phyloP scores from a whole-genome alignment of 2,113 vertebrate species.

The Antechinus stuartii region DNA sequence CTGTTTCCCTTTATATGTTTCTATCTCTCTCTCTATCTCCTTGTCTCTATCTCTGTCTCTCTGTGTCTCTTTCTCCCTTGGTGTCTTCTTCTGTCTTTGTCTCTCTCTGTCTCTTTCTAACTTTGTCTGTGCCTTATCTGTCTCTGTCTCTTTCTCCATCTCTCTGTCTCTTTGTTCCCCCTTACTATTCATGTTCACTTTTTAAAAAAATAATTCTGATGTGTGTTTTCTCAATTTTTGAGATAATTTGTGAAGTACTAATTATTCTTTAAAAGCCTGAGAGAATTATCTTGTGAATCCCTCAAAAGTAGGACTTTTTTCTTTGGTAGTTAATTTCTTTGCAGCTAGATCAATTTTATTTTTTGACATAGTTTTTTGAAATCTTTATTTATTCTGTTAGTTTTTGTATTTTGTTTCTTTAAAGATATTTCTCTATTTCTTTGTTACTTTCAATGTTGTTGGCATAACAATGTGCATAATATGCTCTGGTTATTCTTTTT shows the following conservation, averaged over 20 bases:
- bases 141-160: too few species aligned
- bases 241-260: neutral
- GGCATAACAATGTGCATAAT: neutral
- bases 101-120: too few species aligned
- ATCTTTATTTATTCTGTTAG: neutral
- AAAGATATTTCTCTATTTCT: neutral
- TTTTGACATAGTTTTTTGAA: neutral
- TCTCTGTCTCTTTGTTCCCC: too few species aligned
- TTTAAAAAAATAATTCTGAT: neutral
- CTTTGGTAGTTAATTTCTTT: neutral
- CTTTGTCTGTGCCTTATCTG: too few species aligned
- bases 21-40: neutral
- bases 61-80: neutral
- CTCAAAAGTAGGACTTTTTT: neutral
- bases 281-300: neutral
- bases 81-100: too few species aligned
- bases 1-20: neutral
- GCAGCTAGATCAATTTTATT: neutral
- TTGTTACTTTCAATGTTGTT: neutral
- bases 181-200: neutral
- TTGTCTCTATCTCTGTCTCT: neutral
- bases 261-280: neutral
- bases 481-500: neutral
- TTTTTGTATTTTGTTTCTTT: neutral
- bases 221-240: neutral